Conservation (phyloP, 2,888 invertebrate genomes). For the Drosophila falleni region DNA sequence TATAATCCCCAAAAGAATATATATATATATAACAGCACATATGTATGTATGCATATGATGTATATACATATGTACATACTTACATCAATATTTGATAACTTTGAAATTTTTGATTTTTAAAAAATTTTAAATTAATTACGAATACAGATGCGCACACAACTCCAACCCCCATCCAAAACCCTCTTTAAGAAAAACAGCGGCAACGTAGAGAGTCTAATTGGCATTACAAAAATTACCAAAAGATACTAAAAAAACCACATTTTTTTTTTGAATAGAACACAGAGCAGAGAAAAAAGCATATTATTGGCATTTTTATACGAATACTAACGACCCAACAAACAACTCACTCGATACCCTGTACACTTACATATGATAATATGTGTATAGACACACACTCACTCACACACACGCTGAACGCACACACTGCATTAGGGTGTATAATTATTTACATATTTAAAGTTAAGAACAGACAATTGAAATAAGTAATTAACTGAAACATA, state of each 20-base stretch:
- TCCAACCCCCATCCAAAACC: neutral
- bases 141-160: constrained; percentile 27
- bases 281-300: constrained; percentile 30
- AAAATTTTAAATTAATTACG: neutral
- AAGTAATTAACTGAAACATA: constrained; percentile 11
- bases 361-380: neutral
- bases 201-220: constrained; percentile 2
- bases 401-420: constrained; percentile 17
- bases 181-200: neutral
- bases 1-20: neutral
- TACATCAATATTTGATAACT: neutral
- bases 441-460: neutral
- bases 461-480: constrained; percentile 15
- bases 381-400: constrained; percentile 16
- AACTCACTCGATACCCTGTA: neutral
- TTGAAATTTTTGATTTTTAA: neutral
- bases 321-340: constrained; percentile 5
- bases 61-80: neutral
- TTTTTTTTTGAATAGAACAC: too few species aligned
- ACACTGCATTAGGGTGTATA: constrained; percentile 24
- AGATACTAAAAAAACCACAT: too few species aligned
- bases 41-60: neutral
- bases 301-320: constrained; percentile 55
- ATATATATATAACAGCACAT: neutral
- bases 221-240: neutral